These are phyloP conservation scores for Pitangus sulphuratus DNA, from an alignment of 2,797 vertebrate species.

Conservation along the genomic window DNA sequence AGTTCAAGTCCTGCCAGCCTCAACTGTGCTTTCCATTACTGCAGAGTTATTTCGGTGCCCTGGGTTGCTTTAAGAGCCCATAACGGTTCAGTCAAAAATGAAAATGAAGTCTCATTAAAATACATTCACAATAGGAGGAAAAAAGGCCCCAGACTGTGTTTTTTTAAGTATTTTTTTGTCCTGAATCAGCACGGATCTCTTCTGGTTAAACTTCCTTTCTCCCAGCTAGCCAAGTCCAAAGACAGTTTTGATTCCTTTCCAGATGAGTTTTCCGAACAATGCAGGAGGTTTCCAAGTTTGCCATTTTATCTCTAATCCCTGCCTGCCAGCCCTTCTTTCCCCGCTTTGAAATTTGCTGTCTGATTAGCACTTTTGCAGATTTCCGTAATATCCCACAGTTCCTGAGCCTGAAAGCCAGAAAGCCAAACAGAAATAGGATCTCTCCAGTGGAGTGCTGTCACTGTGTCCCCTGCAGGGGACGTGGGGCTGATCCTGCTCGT, in stretches of 20 bases:
- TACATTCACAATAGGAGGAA: slow-evolving; percentile 62
- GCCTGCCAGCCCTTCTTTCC: slow-evolving; percentile 35
- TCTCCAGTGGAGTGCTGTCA: rapidly evolving
- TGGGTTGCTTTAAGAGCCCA: slow-evolving; percentile 23
- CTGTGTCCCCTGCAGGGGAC: neutral
- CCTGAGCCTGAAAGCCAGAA: slow-evolving; percentile 18
- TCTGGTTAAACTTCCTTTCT: slow-evolving; percentile 56
- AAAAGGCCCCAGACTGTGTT: slow-evolving; percentile 61
- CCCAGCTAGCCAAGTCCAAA: slow-evolving; percentile 28
- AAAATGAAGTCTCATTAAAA: slow-evolving; percentile 67
- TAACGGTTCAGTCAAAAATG: slow-evolving; percentile 45
- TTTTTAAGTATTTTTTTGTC: slow-evolving; percentile 55
- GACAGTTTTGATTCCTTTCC: slow-evolving; percentile 60
- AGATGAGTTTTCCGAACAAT: slow-evolving; percentile 60
- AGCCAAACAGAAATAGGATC: neutral
- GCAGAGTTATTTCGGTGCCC: slow-evolving; percentile 28
- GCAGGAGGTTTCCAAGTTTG: slow-evolving; percentile 62
- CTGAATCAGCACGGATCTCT: slow-evolving; percentile 65
- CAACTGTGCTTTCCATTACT: slow-evolving; percentile 50
- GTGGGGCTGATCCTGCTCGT: neutral
- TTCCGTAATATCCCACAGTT: slow-evolving; percentile 24
- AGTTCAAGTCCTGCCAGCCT: slow-evolving; percentile 50
- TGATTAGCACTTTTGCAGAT: slow-evolving; percentile 55
- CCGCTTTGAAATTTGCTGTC: slow-evolving; percentile 48
- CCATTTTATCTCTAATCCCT: slow-evolving; percentile 47